A percentile compares a stretch with the other conserved stretches of the same genome.
phyloP scores from a whole-genome alignment of 2,797 vertebrate species.

The Lutjanus argentimaculatus region DNA sequence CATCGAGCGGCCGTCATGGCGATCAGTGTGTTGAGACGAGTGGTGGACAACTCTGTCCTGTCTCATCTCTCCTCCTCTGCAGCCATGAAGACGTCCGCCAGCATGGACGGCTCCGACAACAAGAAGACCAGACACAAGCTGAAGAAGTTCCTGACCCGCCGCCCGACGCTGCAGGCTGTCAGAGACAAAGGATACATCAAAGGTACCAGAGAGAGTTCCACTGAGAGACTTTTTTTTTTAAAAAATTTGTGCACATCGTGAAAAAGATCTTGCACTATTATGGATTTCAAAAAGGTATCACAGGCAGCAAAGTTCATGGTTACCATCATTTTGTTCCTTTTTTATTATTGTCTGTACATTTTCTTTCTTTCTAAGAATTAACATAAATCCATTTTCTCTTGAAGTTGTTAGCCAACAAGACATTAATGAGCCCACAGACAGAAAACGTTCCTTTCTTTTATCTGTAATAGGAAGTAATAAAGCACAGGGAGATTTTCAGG shows the following conservation, averaged over 20 bases:
- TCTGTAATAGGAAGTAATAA: background rate
- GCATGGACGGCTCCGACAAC: constrained; percentile 92
- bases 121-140: constrained; percentile 97
- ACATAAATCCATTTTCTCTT: background rate
- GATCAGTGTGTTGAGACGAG: constrained; percentile 28
- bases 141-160: constrained; percentile 96
- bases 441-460: background rate
- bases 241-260: background rate
- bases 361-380: background rate
- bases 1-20: constrained; percentile 2
- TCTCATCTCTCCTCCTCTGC: constrained; percentile 41
- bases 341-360: background rate
- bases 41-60: constrained; percentile 34
- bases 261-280: background rate
- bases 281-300: background rate
- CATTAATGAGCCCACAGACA: background rate
- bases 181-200: constrained; percentile 98
- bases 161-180: constrained; percentile 96
- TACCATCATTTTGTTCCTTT: background rate
- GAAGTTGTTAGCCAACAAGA: background rate
- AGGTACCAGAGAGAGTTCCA: constrained; percentile 80
- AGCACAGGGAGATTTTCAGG: background rate
- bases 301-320: background rate
- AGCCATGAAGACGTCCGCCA: constrained; percentile 90
- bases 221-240: too few relatives aligned